Evolutionary conservation across 2,113 vertebrate species (phyloP).

Genomic region (Megaptera novaeangliae): DNA sequence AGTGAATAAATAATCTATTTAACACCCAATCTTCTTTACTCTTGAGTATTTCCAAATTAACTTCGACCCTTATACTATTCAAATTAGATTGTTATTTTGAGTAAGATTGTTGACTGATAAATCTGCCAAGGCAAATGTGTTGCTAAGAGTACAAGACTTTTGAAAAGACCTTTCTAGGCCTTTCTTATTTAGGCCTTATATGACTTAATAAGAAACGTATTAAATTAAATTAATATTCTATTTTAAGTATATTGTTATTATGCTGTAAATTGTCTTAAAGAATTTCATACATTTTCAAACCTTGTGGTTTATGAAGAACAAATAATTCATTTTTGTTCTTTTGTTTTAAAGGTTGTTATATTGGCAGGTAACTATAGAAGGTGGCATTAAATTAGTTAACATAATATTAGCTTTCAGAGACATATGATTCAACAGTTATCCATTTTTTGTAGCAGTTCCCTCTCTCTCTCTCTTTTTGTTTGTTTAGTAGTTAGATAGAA

Average conservation of each 20-base stretch:
- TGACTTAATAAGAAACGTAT: neutral
- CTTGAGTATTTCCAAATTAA: neutral
- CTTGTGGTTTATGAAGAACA: conserved; percentile 28
- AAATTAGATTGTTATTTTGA: neutral
- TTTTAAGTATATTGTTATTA: conserved; percentile 20
- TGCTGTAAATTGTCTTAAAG: neutral
- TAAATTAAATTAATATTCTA: conserved; percentile 20
- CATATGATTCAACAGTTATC: neutral
- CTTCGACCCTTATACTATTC: neutral
- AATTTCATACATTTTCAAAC: conserved; percentile 17
- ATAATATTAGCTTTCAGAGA: neutral
- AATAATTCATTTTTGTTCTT: conserved; percentile 27
- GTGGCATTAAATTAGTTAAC: neutral
- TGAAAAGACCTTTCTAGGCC: neutral
- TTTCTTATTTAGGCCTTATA: neutral
- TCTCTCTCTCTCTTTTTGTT: neutral
- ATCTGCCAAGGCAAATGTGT: neutral
- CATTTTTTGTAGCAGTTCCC: neutral
- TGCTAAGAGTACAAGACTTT: neutral
- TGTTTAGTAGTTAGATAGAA: neutral
- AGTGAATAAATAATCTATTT: neutral
- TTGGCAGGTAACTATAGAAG: neutral
- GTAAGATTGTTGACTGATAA: neutral
- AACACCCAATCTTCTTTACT: neutral
- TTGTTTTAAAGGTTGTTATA: conserved; percentile 37